These are phyloP conservation scores for Pterocles orientalis DNA, from an alignment of 2,113 vertebrate genomes.

Conservation along the genomic window DNA sequence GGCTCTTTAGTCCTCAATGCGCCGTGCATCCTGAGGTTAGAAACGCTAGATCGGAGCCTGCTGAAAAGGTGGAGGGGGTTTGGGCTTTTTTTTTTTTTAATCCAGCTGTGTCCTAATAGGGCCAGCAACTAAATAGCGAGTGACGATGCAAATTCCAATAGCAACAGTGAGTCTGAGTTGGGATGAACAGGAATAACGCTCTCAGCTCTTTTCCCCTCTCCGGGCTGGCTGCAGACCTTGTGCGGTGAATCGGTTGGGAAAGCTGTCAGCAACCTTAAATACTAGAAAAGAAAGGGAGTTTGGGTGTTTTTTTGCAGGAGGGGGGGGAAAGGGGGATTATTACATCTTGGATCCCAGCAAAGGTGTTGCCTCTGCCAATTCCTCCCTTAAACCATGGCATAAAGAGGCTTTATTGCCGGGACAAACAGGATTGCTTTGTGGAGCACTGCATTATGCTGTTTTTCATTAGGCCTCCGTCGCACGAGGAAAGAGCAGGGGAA, in stretches of 20 bases:
- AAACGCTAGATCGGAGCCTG: background rate
- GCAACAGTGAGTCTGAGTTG: background rate
- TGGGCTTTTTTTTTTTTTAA: background rate
- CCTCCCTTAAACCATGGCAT: background rate
- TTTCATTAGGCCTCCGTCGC: constrained; percentile 76
- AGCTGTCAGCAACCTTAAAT: background rate
- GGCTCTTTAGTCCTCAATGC: background rate
- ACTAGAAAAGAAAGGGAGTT: background rate
- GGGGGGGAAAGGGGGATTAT: accelerated
- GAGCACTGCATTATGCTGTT: constrained; percentile 5
- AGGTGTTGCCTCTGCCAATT: constrained; percentile 12
- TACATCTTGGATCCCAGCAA: background rate
- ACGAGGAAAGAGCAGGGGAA: constrained; percentile 80
- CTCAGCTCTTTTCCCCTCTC: constrained; percentile 44
- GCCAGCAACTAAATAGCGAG: constrained; percentile 5
- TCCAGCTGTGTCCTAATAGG: background rate
- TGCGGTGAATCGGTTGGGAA: background rate
- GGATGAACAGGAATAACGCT: constrained; percentile 28
- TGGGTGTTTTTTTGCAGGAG: background rate
- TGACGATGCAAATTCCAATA: constrained; percentile 41
- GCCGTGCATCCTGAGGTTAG: background rate
- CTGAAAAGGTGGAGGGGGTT: background rate
- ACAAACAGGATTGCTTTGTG: background rate
- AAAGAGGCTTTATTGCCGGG: background rate
- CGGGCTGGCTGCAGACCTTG: constrained; percentile 25